Percentiles rank a stretch among this genome's conserved stretches.
phyloP scores from a whole-genome alignment of 2,888 invertebrate species.

The Choreutis nemorana region DNA sequence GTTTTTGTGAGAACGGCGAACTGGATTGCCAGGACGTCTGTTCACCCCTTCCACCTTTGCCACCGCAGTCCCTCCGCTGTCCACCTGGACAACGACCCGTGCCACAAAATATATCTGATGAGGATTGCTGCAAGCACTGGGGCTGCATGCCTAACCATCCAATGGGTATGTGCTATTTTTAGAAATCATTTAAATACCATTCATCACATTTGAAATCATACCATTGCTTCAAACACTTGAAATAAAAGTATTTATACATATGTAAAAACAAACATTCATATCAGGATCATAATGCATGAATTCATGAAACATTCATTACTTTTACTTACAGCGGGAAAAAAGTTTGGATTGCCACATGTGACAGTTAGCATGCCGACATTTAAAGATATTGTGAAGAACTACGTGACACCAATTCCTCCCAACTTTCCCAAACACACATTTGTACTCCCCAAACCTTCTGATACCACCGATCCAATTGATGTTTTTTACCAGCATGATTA shows the following conservation, averaged over 20 bases:
- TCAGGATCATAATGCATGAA: slow-evolving; percentile 1
- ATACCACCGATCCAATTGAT: slow-evolving; percentile 27
- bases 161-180: neutral
- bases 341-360: slow-evolving; percentile 24
- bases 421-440: slow-evolving; percentile 18
- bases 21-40: slow-evolving; percentile 86
- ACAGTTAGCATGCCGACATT: slow-evolving; percentile 24
- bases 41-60: slow-evolving; percentile 76
- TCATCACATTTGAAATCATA: neutral
- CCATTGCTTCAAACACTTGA: too few species aligned
- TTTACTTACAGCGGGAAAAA: slow-evolving; percentile 47
- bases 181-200: neutral
- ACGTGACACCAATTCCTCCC: slow-evolving; percentile 35
- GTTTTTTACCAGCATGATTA: slow-evolving; percentile 25
- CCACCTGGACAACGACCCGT: slow-evolving; percentile 72
- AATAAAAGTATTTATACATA: too few species aligned
- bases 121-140: slow-evolving; percentile 89
- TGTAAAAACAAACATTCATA: too few species aligned
- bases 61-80: slow-evolving; percentile 79
- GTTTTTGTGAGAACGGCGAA: slow-evolving; percentile 88
- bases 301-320: slow-evolving; percentile 2
- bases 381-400: slow-evolving; percentile 22
- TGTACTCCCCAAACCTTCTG: slow-evolving; percentile 22
- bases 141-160: slow-evolving; percentile 53
- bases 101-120: slow-evolving; percentile 69